Evolutionary conservation across 2,113 vertebrate genomes (phyloP).

Genomic region (Hippocampus abdominalis): DNA sequence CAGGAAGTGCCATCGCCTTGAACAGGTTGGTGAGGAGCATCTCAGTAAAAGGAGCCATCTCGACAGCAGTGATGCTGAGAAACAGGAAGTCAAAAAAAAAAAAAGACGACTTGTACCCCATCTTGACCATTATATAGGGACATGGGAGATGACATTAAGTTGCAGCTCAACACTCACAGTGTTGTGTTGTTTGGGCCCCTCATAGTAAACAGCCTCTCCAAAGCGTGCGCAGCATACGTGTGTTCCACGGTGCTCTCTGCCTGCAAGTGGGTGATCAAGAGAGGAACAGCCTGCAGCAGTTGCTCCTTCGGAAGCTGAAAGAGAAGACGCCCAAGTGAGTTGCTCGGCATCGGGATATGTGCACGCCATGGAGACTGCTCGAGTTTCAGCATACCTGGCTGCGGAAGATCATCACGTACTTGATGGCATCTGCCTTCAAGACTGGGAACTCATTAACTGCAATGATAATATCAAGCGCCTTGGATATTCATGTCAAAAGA

Average conservation of each 20-base stretch:
- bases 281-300: slow-evolving; percentile 85
- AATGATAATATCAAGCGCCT: slow-evolving; percentile 32
- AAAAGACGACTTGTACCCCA: neutral
- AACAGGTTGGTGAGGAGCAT: slow-evolving; percentile 93
- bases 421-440: slow-evolving; percentile 96
- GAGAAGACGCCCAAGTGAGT: slow-evolving; percentile 15
- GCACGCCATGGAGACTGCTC: neutral
- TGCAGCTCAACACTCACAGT: slow-evolving; percentile 73
- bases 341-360: neutral
- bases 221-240: slow-evolving; percentile 91
- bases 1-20: slow-evolving; percentile 89
- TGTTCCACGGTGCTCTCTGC: slow-evolving; percentile 94
- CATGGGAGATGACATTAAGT: neutral
- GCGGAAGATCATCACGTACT: slow-evolving; percentile 99
- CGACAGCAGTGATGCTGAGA: slow-evolving; percentile 84
- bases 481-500: neutral
- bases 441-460: slow-evolving; percentile 98
- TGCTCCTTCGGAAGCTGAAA: slow-evolving; percentile 96
- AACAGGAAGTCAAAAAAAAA: slow-evolving; percentile 1
- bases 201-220: slow-evolving; percentile 97
- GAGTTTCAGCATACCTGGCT: slow-evolving; percentile 80
- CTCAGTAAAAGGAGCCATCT: slow-evolving; percentile 91
- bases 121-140: neutral
- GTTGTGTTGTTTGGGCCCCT: slow-evolving; percentile 84
- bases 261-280: slow-evolving; percentile 88